phyloP scores from a whole-genome alignment of 2,888 invertebrate genomes.

The Protophormia terraenovae region DNA sequence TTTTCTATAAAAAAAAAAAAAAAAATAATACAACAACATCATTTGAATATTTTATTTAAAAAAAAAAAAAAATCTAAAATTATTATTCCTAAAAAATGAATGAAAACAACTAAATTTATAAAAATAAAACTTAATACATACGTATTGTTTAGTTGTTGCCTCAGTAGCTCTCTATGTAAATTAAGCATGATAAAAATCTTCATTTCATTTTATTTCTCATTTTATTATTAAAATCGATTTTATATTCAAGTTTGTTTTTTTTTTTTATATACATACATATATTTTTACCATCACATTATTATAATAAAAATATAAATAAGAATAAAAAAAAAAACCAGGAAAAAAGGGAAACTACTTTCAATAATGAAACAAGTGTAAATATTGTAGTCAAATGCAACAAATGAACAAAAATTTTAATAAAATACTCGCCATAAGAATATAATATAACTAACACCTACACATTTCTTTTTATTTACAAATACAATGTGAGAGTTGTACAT shows the following conservation, averaged over 20 bases:
- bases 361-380: constrained; percentile 1
- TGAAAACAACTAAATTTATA: not conserved
- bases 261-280: not conserved
- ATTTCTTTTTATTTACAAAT: too few species aligned
- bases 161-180: not conserved
- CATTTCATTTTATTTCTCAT: not conserved
- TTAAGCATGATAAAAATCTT: constrained; percentile 33
- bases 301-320: constrained; percentile 3
- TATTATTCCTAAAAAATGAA: not conserved
- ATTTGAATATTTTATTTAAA: constrained; percentile 30
- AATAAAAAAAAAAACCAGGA: not conserved
- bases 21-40: not conserved
- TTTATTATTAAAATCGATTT: constrained; percentile 31
- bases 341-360: constrained; percentile 26
- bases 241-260: not conserved
- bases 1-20: too few species aligned
- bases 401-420: constrained; percentile 25
- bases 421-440: not conserved
- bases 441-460: constrained; percentile 23
- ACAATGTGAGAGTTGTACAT: too few species aligned
- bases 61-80: too few species aligned
- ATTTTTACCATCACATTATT: not conserved
- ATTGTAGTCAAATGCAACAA: constrained; percentile 44
- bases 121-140: not conserved
- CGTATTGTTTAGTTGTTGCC: not conserved